Conservation (phyloP, 1,140 invertebrate species). For the Ceratoteleas bidentatus region DNA sequence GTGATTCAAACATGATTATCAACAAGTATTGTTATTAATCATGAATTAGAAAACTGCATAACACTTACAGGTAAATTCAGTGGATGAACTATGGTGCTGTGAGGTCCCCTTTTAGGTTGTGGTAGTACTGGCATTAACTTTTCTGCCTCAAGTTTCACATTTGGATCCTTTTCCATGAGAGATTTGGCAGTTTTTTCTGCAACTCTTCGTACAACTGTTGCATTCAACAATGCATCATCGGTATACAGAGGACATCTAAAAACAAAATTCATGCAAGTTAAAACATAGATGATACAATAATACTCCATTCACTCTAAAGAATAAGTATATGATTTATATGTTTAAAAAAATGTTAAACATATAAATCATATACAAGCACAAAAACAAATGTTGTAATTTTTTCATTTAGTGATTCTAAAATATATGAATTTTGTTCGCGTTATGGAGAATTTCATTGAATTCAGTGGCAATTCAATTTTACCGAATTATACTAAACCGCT, state of each 20-base stretch:
- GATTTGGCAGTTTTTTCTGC: constrained; percentile 74
- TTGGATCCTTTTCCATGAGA: constrained; percentile 70
- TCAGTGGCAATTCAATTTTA: too few relatives aligned
- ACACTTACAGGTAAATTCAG: constrained; percentile 19
- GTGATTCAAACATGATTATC: background rate
- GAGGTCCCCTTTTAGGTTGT: constrained; percentile 58
- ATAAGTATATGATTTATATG: too few relatives aligned
- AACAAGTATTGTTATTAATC: too few relatives aligned
- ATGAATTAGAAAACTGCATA: constrained; percentile 5
- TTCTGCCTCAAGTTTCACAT: constrained; percentile 67
- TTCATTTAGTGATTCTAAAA: too few relatives aligned
- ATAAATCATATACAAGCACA: too few relatives aligned
- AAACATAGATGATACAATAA: background rate
- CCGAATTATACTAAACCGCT: too few relatives aligned
- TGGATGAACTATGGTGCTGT: constrained; percentile 44
- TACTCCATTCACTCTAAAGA: too few relatives aligned
- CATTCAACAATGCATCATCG: constrained; percentile 72
- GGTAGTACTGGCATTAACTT: constrained; percentile 67
- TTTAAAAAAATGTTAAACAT: too few relatives aligned
- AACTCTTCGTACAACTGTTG: constrained; percentile 76
- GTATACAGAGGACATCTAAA: constrained; percentile 57
- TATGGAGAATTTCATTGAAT: too few relatives aligned
- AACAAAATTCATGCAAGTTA: background rate
- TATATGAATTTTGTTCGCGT: too few relatives aligned
- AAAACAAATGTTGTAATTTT: too few relatives aligned